Evolutionary conservation across 2,797 vertebrate species (phyloP), one percentile per base, ranked within the genome.

Genomic region (Lates japonicus): DNA sequence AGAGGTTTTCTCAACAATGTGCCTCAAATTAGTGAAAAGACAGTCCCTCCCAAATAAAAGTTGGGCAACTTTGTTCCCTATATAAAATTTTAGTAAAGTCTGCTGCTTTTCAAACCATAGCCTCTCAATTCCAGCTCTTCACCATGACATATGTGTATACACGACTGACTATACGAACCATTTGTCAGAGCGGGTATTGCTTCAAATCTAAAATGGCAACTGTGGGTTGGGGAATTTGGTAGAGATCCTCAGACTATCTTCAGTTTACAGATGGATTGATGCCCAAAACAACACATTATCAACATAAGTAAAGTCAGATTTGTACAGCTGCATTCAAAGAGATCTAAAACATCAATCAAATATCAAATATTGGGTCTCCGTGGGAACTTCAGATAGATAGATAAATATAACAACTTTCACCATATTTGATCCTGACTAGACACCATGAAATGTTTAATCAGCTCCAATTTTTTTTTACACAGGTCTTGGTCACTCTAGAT

Each of bases 111-210:
- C 7, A 49, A 67, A 29, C 29, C 46, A 25, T 51, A 54, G 2
- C 55, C 73, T 70, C 76, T 46, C 14, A 29, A n/a, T n/a, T n/a
- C n/a, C n/a, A n/a, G 67, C 86, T 77, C 77, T 48, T 85, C 52
- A 66, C 78, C 83, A 88, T 89, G 87, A 90, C 86, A 76, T 86
- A 80, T 82, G 82, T 75, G 85, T 64, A 85, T 81, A 72, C 58
- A 80, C 61, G 16, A 61, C 59, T n/a, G n/a, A 88, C 83, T 78
- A 64, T 57, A 59, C 64, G 42, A 78, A 66, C 20, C 60, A 54
- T 79, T 81, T 80, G 73, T 76, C 58, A 60, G 67, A 81, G 70
- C 55, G 79, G 58, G 48, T 62, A 84, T 80, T 60, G 74, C 67
- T 65, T 82, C 66, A 76, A 57, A 82, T 74, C 84, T 58, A 68